Base-by-base conservation (phyloP, 2,888 invertebrate species). In the Ceraclea dissimilis region DNA sequence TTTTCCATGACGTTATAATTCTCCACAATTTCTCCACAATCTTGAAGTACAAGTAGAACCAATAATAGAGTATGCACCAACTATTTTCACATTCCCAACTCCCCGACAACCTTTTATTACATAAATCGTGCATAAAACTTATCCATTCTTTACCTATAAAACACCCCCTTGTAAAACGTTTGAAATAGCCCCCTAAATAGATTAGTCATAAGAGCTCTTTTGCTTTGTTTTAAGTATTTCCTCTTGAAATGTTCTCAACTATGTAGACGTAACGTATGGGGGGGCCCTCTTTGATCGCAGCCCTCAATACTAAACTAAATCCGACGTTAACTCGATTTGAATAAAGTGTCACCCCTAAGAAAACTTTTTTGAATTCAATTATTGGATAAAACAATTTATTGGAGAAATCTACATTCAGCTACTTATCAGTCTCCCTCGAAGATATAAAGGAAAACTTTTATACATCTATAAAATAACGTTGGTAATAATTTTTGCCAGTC, bases 81-180 rank as follows among this genome's bases (percentile, higher is more conserved):
- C 10, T 26, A 10, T 10, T 26, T 26, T 26, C n/a, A 54, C 53
- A 31, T 19, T 44, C 22, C 51, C 31, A 44, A 49, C 54, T 51
- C 50, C 51, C 50, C 56, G 33, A 46, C 44, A 33, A 51, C 57
- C 57, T 54, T 59, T 52, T 59, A 59, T 61, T 61, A 61, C 59
- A 61, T 61, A 61, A 61, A 61, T 61, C 59, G 61, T 54, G 58
- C 59, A 61, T 59, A 61, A 61, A 61, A 59, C 56, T 57, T 56
- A 52, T 58, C 53, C 44, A 6, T 20, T 39, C 39, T 46, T n/a
- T 13, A 48, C 17, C 43, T 17, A 11, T 17, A 13, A 20, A 18
- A 26, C n/a, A n/a, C n/a, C 33, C 39, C 39, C 16, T 52, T 18
- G 43, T 47, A 56, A 50, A 18, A 52, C 52, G 49, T 57, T 51